Percentiles rank a stretch among this genome's conserved stretches.
These are phyloP conservation scores for Coelinius sp. DNA, from an alignment of 2,888 invertebrate species.

Conservation along the genomic window DNA sequence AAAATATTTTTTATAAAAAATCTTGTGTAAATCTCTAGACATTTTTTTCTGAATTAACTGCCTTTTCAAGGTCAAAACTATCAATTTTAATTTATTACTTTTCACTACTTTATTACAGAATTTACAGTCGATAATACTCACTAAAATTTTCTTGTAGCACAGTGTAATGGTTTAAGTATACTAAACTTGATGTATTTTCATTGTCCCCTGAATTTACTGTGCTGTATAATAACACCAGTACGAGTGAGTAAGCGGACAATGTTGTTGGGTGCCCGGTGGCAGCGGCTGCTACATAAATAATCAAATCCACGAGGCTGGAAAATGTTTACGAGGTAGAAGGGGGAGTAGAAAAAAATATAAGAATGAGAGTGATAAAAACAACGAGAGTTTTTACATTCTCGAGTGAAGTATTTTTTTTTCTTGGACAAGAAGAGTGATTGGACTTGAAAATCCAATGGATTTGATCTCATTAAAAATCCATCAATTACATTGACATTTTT, in stretches of 20 bases:
- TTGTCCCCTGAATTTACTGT: slow-evolving; percentile 27
- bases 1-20: no score
- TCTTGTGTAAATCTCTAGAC: no score
- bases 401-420: background rate
- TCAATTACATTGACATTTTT: no score
- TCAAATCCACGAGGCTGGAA: slow-evolving; percentile 36
- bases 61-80: no score
- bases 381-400: background rate
- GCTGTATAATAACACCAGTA: slow-evolving; percentile 11
- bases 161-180: background rate
- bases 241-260: slow-evolving; percentile 13
- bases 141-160: background rate
- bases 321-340: background rate
- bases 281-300: slow-evolving; percentile 45
- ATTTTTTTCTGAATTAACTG: no score
- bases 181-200: slow-evolving; percentile 2
- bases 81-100: no score
- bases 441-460: no score
- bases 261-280: slow-evolving; percentile 14
- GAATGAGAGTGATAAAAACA: no score
- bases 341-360: no score
- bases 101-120: no score
- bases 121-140: background rate
- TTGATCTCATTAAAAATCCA: no score
- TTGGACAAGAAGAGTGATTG: no score